These are phyloP conservation scores for Scolopax mira DNA, from an alignment of 2,113 vertebrate genomes.

Conservation along the genomic window DNA sequence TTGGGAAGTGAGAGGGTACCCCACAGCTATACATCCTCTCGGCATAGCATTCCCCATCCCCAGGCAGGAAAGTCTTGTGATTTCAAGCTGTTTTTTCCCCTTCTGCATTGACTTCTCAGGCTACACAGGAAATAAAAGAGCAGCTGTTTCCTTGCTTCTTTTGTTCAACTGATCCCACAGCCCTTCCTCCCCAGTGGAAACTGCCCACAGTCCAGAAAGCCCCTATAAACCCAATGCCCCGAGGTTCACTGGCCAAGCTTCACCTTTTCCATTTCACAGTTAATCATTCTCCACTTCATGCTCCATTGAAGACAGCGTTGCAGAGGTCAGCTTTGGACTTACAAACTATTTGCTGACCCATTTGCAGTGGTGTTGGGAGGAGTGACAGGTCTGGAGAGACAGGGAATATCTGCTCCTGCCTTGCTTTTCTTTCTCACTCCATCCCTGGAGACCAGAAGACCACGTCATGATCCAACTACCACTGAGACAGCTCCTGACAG, in stretches of 20 bases:
- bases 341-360: not conserved
- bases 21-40: not conserved
- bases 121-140: not conserved
- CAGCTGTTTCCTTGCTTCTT: not conserved
- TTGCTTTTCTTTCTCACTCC: not conserved
- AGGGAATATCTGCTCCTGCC: not conserved
- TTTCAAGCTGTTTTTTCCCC: slow-evolving; percentile 8
- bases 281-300: slow-evolving; percentile 1
- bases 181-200: not conserved
- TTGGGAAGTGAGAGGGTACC: not conserved
- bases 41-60: not conserved
- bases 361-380: not conserved
- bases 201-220: not conserved
- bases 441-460: not conserved
- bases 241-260: not conserved
- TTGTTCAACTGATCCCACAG: not conserved
- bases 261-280: not conserved
- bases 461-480: not conserved
- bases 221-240: not conserved
- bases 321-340: not conserved
- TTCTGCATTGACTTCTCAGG: not conserved
- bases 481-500: slow-evolving; percentile 7
- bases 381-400: not conserved
- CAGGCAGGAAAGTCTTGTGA: not conserved
- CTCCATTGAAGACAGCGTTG: not conserved